Base-by-base conservation (phyloP, 53 echinoderm and acorn worm species). In the Hippasteria phrygiana region DNA sequence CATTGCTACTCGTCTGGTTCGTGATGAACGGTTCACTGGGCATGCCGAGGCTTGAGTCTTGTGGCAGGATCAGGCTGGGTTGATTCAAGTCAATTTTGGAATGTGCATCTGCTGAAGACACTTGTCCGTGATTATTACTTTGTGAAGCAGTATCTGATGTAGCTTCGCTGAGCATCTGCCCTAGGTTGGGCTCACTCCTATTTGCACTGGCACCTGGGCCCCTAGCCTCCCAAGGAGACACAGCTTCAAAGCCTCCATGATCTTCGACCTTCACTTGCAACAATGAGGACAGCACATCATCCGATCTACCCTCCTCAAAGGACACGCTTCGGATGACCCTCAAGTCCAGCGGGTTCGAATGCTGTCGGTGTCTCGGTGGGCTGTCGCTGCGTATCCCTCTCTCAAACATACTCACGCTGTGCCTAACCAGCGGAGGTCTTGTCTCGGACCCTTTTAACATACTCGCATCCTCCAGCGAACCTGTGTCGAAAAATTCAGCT, bases 401-500 rank as follows among this genome's bases (percentile, higher is more conserved):
- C 38, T 77, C 77, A 24, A 84, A 67, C 89, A 92, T 89, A 75
- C 92, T 92, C 46, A 73, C 35, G 40, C 89, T 89, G 76, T 92
- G 92, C 43, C 47, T 35, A 13, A 92, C 29, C 0, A 79, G 55
- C 45, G 88, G 55, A 31, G 88, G 54, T 89, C 26, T 80, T 20
- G 48, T 20, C 11, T 20, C 18, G 33, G 90, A 36, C 71, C 42
- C 51, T 13, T 10, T 38, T 14, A 43, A 41, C 66, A 33, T 47
- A 24, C 71, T 10, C 2, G 62, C 13, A n/a, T 24, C 39, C 1
- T 31, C 79, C 11, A 56, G 41, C 6, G 51, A 65, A 73, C 74
- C 78, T 27, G 80, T 67, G 62, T 94, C 94, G 87, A 92, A 94
- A 84, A 92, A 94, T 27, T 94, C 94, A 51, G 94, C 92, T 16